Conservation (phyloP, 2,797 vertebrate species). For the Acanthurus tractus region DNA sequence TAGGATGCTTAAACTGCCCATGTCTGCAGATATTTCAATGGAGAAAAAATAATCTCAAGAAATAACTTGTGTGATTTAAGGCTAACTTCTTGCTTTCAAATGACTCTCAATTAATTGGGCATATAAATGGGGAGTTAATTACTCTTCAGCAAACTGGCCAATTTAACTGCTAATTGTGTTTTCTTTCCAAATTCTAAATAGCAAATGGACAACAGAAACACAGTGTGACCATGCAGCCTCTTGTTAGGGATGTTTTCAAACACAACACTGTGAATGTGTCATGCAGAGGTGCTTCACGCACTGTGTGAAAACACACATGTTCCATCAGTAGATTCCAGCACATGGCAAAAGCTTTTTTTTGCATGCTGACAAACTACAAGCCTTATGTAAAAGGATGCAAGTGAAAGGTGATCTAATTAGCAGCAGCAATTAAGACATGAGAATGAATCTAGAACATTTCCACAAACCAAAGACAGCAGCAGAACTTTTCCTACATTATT, state of each 20-base stretch:
- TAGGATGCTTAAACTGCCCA: constrained; percentile 31
- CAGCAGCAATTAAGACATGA: not conserved
- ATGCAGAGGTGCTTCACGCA: not conserved
- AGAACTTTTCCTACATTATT: constrained; percentile 18
- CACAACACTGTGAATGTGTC: not conserved
- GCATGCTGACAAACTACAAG: not conserved
- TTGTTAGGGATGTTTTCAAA: constrained; percentile 17
- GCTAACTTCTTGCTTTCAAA: constrained; percentile 85
- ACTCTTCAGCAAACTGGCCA: constrained; percentile 94
- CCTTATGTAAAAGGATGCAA: not conserved
- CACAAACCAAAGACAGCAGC: not conserved
- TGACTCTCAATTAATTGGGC: constrained; percentile 96
- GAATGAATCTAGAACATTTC: not conserved
- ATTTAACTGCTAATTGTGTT: constrained; percentile 95
- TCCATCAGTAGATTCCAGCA: not conserved
- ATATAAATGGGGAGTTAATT: constrained; percentile 97
- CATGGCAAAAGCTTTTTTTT: not conserved
- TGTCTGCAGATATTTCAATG: constrained; percentile 54
- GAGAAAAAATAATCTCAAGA: constrained; percentile 69
- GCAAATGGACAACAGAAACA: constrained; percentile 92
- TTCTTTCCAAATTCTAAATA: constrained; percentile 92
- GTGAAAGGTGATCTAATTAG: not conserved
- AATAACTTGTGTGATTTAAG: constrained; percentile 87
- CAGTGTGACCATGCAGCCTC: constrained; percentile 25
- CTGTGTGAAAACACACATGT: not conserved